These are phyloP conservation scores for Elephantulus edwardii DNA, from an alignment of 2,113 vertebrate genomes.

Conservation along the genomic window DNA sequence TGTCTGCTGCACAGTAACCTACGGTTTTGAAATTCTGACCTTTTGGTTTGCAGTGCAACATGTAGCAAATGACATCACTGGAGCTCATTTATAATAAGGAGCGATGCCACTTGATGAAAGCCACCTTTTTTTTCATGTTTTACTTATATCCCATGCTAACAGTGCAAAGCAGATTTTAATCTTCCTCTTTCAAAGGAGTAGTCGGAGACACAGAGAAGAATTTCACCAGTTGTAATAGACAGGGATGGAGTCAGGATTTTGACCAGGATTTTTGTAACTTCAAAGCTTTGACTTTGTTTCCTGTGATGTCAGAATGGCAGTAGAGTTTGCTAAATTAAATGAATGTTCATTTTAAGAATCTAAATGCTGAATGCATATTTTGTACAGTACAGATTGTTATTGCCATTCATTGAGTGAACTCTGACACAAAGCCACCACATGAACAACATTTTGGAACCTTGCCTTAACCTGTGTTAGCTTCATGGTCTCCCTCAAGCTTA, in stretches of 20 bases:
- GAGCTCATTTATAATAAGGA: too few species aligned
- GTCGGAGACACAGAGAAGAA: background rate
- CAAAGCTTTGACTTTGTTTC: background rate
- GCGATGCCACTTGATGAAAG: too few species aligned
- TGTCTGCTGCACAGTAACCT: too few species aligned
- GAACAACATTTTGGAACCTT: too few species aligned
- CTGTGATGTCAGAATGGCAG: background rate
- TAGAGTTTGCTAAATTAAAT: background rate
- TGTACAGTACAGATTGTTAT: background rate
- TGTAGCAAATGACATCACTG: too few species aligned
- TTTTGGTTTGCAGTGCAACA: too few species aligned
- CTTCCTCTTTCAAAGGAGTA: constrained; percentile 1
- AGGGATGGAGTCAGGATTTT: background rate
- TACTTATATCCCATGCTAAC: background rate
- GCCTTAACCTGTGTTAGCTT: too few species aligned
- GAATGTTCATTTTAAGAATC: constrained; percentile 8
- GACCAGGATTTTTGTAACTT: background rate
- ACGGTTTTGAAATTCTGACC: too few species aligned
- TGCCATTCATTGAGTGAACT: background rate
- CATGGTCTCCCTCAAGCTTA: too few species aligned
- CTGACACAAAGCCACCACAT: too few species aligned
- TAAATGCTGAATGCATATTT: background rate
- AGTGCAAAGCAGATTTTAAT: background rate
- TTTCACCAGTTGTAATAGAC: background rate
- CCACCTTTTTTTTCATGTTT: background rate